Conservation (phyloP, 2,888 invertebrate species). For the Asteroscopus sphinx region DNA sequence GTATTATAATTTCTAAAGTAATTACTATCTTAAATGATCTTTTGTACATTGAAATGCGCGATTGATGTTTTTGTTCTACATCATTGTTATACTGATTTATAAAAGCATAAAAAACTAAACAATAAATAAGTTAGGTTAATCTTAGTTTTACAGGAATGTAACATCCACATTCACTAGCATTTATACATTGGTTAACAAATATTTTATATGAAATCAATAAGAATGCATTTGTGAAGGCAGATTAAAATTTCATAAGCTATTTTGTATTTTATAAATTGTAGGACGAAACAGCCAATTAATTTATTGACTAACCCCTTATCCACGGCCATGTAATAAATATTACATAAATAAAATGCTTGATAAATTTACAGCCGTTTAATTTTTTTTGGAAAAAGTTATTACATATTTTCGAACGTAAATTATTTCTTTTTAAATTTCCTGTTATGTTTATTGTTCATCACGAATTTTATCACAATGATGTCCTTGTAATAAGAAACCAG, state of each 20-base stretch:
- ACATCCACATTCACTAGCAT: constrained; percentile 20
- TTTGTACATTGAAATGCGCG: constrained; percentile 75
- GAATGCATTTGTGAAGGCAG: constrained; percentile 15
- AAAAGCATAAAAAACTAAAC: constrained; percentile 54
- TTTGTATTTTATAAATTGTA: constrained; percentile 36
- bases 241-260: constrained; percentile 24
- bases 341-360: constrained; percentile 24
- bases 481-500: not conserved
- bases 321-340: constrained; percentile 6
- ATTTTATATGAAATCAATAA: constrained; percentile 23
- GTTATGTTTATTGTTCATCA: not conserved
- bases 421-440: not conserved
- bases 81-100: constrained; percentile 50
- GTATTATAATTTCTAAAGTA: constrained; percentile 60
- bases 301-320: constrained; percentile 17
- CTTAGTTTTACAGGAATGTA: constrained; percentile 25
- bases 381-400: constrained; percentile 1
- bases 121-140: constrained; percentile 56
- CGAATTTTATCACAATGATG: constrained; percentile 8
- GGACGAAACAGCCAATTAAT: constrained; percentile 38
- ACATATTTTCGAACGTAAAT: constrained; percentile 2
- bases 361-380: not conserved
- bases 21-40: constrained; percentile 42
- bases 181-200: constrained; percentile 16
- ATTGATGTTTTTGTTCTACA: constrained; percentile 71